Base-by-base conservation (phyloP, 2,888 invertebrate species). In the Sphaerolaimus hirsutus region DNA sequence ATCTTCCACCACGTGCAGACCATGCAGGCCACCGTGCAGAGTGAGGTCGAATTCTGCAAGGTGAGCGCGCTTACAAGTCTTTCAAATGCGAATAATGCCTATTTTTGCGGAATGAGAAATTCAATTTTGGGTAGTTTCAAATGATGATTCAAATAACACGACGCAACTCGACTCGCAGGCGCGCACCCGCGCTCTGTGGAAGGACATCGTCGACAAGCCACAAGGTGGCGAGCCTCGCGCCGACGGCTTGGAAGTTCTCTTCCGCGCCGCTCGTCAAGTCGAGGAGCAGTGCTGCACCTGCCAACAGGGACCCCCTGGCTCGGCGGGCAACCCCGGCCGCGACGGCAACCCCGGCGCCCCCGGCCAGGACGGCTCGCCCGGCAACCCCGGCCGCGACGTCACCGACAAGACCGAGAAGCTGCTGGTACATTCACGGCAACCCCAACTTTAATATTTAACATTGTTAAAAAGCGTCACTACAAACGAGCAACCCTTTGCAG, bases 1-100 rank as follows among this genome's bases (percentile, higher is more conserved):
- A 58, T 61, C 24, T 61, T 61, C 52, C 60, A 61, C 47, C 59
- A 61, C 50, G 58, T 61, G n/a, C 61, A 61, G 51, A 59, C 57
- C 21, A 54, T 61, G 24, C 61, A 61, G 49, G 61, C 60, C 32
- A 55, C 57, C 24, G 57, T 61, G n/a, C 61, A 59, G 52, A 29
- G 40, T 22, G 47, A 47, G 38, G 44, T 47, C 19, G 44, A 47
- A 5, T 47, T 44, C 47, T 47, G 47, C 47, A 47, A 47, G 46
- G 43, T 46, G 26, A 14, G 46, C 17, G 10, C 19, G 37, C 5
- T n/a, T n/a, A n/a, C n/a, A n/a, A n/a, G n/a, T n/a, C n/a, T n/a
- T n/a, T n/a, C n/a, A n/a, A n/a, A n/a, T n/a, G n/a, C n/a, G n/a
- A n/a, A n/a, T n/a, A n/a, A n/a, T n/a, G n/a, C n/a, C n/a, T n/a